Conservation (phyloP, 2,113 vertebrate genomes). For the Choloepus hoffmanni region DNA sequence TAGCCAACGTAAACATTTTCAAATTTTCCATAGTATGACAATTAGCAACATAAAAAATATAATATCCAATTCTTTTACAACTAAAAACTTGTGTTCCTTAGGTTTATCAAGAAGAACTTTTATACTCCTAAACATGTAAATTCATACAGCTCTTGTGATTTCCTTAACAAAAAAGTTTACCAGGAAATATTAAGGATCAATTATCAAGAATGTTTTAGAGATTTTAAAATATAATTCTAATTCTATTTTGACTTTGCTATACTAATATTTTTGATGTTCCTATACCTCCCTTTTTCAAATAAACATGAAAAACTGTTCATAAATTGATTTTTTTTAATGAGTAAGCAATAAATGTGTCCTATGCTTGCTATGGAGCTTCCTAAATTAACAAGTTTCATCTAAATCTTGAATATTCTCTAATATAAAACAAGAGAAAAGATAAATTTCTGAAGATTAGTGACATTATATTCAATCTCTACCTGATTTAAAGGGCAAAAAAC, state of each 20-base stretch:
- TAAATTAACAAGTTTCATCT: constrained; percentile 49
- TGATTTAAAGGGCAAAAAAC: background rate
- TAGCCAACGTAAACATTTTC: constrained; percentile 26
- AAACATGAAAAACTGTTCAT: constrained; percentile 1
- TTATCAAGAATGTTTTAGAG: background rate
- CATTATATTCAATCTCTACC: background rate
- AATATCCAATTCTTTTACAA: background rate
- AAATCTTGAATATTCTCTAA: constrained; percentile 1
- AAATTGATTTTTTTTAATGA: background rate
- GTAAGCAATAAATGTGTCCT: constrained; percentile 15
- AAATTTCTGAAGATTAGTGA: constrained; percentile 38
- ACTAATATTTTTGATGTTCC: background rate
- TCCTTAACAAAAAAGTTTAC: background rate
- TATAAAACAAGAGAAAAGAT: constrained; percentile 17
- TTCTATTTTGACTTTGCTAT: background rate
- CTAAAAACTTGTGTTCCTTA: constrained; percentile 2
- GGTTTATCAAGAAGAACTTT: background rate
- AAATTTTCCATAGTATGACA: background rate
- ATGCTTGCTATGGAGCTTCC: background rate
- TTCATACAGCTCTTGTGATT: background rate
- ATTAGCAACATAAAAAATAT: background rate
- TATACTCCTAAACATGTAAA: background rate
- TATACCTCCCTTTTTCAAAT: background rate
- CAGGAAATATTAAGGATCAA: background rate
- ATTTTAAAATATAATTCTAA: constrained; percentile 21